Evolutionary conservation across 2,888 invertebrate species (phyloP), one percentile per base, ranked within the genome.

Genomic region (Campopleginae sp.): DNA sequence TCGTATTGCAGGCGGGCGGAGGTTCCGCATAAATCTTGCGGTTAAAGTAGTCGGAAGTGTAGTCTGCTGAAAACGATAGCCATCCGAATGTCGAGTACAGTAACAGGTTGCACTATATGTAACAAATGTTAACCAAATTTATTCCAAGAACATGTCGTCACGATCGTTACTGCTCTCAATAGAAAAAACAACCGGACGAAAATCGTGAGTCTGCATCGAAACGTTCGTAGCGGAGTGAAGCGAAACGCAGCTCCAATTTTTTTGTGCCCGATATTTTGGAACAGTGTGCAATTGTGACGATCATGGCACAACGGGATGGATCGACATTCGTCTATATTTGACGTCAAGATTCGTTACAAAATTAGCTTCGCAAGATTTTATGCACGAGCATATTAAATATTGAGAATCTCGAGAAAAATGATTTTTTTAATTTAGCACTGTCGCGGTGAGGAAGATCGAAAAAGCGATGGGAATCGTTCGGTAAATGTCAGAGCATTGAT

Each of bases 31-130:
- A 86, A 85, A 86, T 86, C 83, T 79, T 61, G 48, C 23, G 63
- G 65, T 72, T 74, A 78, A 80, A 66, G 78, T 76, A 80, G 72
- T 83, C 86, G 82, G 75, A 78, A 81, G 81, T 83, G 82, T 65
- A 83, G 86, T 78, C 77, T 70, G 75, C 72, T 83, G 86, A 80
- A 85, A 85, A 85, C 83, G 75, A 78, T 77, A 81, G 80, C 72
- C 74, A 81, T 79, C 14, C 72, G 51, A 72, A 33, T 66, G n/a
- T 58, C 27, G 61, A 66, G 70, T 76, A 38, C 76, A 31, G 74
- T 81, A 81, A 81, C 81, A 78, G 82, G 72, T 78, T 78, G 82
- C 46, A 68, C 70, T 72, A 72, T 72, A 54, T 38, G 65, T 71
- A 46, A 82, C 51, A 82, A 77, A 72, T 77, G 42, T 46, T 17